Evolutionary conservation across 2,797 vertebrate genomes (phyloP).

Genomic region (Brachyrhaphis roseni): DNA sequence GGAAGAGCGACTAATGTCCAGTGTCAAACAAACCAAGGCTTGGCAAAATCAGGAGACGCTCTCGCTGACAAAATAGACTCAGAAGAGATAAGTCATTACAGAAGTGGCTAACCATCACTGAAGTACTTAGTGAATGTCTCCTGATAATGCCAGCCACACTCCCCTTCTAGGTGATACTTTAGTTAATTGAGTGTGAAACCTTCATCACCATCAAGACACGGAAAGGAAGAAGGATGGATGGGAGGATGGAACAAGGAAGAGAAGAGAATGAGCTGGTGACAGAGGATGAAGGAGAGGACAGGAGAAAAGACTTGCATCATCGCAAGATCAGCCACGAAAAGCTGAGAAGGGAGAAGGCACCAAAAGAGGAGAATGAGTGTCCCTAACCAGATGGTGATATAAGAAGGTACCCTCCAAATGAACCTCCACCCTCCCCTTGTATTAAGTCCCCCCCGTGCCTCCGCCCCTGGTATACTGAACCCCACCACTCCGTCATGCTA

Average conservation of each 20-base stretch:
- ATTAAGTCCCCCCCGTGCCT: slow-evolving; percentile 79
- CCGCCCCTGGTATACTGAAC: slow-evolving; percentile 77
- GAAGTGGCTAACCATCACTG: slow-evolving; percentile 68
- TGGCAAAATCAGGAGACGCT: slow-evolving; percentile 49
- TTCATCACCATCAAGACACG: slow-evolving; percentile 70
- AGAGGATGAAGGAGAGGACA: slow-evolving; percentile 71
- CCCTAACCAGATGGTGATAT: slow-evolving; percentile 74
- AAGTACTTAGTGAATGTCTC: slow-evolving; percentile 72
- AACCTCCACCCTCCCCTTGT: slow-evolving; percentile 80
- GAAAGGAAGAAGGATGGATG: slow-evolving; percentile 51
- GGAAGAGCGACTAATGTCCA: slow-evolving; percentile 33
- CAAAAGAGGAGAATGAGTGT: slow-evolving; percentile 58
- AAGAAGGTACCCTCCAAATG: slow-evolving; percentile 84
- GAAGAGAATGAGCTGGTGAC: slow-evolving; percentile 32
- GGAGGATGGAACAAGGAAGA: slow-evolving; percentile 37
- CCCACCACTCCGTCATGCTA: slow-evolving; percentile 85
- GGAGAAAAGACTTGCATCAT: slow-evolving; percentile 54
- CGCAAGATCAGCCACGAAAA: slow-evolving; percentile 48
- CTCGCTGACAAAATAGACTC: slow-evolving; percentile 65
- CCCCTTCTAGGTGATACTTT: slow-evolving; percentile 77
- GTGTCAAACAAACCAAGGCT: slow-evolving; percentile 55
- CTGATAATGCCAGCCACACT: slow-evolving; percentile 67
- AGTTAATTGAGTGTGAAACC: slow-evolving; percentile 77
- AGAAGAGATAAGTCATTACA: slow-evolving; percentile 60
- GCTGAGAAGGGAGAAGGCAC: slow-evolving; percentile 48